Conservation (phyloP, 1,140 invertebrate species). For the Lepidurus apus region DNA sequence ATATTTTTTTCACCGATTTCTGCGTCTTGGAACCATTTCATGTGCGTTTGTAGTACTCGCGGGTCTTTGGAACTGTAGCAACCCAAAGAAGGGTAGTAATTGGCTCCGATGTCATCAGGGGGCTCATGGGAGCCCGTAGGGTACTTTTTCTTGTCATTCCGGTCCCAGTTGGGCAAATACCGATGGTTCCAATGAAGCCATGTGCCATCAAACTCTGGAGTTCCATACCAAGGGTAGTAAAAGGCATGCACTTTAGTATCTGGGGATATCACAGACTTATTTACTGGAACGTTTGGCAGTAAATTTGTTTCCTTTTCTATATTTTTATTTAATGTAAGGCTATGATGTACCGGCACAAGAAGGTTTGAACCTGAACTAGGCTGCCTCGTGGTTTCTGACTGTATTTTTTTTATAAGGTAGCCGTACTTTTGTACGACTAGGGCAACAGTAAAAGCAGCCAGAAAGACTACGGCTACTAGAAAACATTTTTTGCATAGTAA, state of each 20-base stretch:
- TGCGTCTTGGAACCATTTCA: conserved; percentile 45
- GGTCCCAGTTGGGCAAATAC: conserved; percentile 46
- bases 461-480: not conserved
- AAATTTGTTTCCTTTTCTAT: not conserved
- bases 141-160: conserved; percentile 41
- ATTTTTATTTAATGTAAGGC: not conserved
- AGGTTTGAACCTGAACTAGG: no score
- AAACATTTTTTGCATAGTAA: not conserved
- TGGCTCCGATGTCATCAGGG: conserved; percentile 49
- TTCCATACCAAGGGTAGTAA: conserved; percentile 52
- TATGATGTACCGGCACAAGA: no score
- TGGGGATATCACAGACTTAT: not conserved
- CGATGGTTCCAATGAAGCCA: conserved; percentile 51
- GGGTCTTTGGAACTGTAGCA: conserved; percentile 48
- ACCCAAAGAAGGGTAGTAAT: conserved; percentile 49
- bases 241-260: conserved; percentile 47
- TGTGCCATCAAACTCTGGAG: conserved; percentile 44
- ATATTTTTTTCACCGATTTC: conserved; percentile 40
- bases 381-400: not conserved
- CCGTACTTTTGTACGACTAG: not conserved
- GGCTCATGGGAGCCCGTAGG: conserved; percentile 44
- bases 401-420: not conserved
- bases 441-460: not conserved
- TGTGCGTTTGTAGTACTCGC: conserved; percentile 44
- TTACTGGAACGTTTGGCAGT: not conserved